Evolutionary conservation across 2,888 invertebrate genomes (phyloP).

Genomic region (Mantis religiosa): DNA sequence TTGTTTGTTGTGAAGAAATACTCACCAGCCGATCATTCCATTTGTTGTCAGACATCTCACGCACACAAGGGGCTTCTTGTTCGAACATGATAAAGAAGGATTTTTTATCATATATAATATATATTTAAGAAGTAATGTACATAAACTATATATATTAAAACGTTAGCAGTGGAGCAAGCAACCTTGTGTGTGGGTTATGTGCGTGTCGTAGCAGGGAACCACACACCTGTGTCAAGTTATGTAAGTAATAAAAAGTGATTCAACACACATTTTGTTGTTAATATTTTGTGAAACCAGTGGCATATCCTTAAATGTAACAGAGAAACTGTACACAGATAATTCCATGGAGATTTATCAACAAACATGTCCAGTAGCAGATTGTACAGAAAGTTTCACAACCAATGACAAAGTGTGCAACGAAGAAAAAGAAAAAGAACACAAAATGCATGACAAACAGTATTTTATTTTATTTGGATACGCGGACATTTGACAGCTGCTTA

Average conservation of each 20-base stretch:
- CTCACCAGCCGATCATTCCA: background rate
- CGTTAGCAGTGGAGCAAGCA: background rate
- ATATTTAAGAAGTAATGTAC: background rate
- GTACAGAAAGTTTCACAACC: no score
- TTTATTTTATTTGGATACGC: no score
- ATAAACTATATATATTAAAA: constrained; percentile 12
- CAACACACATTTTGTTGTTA: background rate
- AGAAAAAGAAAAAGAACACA: no score
- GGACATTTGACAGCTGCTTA: no score
- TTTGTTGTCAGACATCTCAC: background rate
- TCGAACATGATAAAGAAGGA: background rate
- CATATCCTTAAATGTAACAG: no score
- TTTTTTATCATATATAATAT: background rate
- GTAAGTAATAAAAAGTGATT: background rate
- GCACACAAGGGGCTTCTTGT: background rate
- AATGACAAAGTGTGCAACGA: no score
- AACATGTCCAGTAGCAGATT: no score
- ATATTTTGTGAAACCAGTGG: background rate
- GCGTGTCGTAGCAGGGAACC: background rate
- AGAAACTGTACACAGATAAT: no score
- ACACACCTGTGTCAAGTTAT: background rate
- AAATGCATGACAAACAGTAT: no score
- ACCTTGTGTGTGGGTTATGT: background rate
- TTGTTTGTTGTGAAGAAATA: background rate
- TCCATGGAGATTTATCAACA: no score